Base-by-base conservation (phyloP, 2,888 invertebrate species). In the Biston stratarius region DNA sequence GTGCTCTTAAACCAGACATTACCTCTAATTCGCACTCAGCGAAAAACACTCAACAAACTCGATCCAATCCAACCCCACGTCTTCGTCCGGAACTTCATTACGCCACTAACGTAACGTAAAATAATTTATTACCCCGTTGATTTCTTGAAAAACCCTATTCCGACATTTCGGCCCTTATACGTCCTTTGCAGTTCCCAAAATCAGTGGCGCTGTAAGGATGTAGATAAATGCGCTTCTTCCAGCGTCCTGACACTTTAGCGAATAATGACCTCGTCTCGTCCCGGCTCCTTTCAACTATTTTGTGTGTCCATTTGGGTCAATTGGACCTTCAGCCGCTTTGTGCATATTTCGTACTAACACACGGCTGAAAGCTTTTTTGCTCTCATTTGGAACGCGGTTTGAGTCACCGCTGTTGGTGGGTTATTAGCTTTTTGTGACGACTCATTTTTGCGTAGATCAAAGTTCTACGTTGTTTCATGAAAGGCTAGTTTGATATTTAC, bases 271-370 rank as follows among this genome's bases (percentile, higher is more conserved):
- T 87, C 86, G 82, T 84, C 78, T 87, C 85, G 82, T 84, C 78
- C 80, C 83, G 82, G 83, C 81, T 84, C 86, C 84, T 90, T 91
- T 91, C 87, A 87, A 89, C 91, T 92, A 91, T 91, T 82, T 89
- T 88, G 89, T 90, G 86, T 88, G 90, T 85, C 89, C 91, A 92
- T 93, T 93, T 92, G 86, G 92, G 91, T 92, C 91, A 90, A 92
- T 91, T 90, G 92, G 87, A 85, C 85, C 87, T 87, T 83, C 83
- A 84, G 87, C 82, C 81, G 88, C 88, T 89, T 86, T 86, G 86
- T 88, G 88, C 89, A 89, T 89, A 88, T 87, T 89, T 86, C 81
- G 67, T 74, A 76, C 81, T 80, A 81, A 83, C 83, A 82, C 80
- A 79, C 79, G 83, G 81, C 85, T 89, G 84, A 92, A 91, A 91